Evolutionary conservation across 2,888 invertebrate species (phyloP).

Genomic region (Polia nebulosa): DNA sequence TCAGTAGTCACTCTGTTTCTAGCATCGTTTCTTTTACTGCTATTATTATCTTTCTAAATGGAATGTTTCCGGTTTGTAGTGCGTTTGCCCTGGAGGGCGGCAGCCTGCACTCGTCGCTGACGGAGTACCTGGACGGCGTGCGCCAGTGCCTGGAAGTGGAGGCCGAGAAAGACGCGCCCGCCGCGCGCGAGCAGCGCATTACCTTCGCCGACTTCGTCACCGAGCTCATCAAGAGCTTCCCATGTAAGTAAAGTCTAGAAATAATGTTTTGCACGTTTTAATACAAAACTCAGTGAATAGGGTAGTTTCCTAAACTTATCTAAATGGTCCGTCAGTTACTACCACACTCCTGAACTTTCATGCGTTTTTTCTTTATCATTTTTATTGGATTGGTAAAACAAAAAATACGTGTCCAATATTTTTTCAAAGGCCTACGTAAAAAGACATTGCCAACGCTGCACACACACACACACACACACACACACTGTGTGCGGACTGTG

Average conservation of each 20-base stretch:
- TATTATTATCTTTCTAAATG: background rate
- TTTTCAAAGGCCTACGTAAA: too few species aligned
- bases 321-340: too few species aligned
- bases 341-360: too few species aligned
- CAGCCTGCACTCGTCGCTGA: slow-evolving; percentile 95
- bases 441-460: too few species aligned
- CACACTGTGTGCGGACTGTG: too few species aligned
- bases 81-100: slow-evolving; percentile 96
- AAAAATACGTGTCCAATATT: too few species aligned
- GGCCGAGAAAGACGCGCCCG: slow-evolving; percentile 97
- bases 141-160: slow-evolving; percentile 97
- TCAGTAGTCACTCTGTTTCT: too few species aligned
- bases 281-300: background rate
- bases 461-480: too few species aligned
- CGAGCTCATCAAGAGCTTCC: slow-evolving; percentile 98
- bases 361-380: too few species aligned
- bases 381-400: too few species aligned
- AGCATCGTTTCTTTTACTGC: background rate
- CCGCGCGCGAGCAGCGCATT: slow-evolving; percentile 96
- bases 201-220: slow-evolving; percentile 98
- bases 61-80: slow-evolving; percentile 81
- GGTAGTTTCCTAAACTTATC: too few species aligned
- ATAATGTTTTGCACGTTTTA: background rate
- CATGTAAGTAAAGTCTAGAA: slow-evolving; percentile 88
- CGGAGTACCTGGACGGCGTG: slow-evolving; percentile 99